Evolutionary conservation across 2,113 vertebrate species (phyloP).

Genomic region (Carlito syrichta): DNA sequence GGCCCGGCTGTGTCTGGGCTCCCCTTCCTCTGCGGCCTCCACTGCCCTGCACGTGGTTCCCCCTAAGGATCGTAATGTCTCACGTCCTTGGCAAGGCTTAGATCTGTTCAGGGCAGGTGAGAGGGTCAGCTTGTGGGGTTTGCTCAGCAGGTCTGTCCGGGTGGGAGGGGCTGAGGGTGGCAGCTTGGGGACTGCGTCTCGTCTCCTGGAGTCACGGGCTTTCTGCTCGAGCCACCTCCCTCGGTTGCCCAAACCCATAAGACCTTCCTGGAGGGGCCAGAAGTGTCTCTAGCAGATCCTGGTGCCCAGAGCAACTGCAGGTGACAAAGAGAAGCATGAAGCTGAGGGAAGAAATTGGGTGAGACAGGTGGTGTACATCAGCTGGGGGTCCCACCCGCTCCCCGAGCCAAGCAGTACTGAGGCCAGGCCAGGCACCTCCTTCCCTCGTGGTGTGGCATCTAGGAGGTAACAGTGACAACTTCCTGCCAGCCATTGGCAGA

Average conservation of each 20-base stretch:
- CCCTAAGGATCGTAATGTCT: not conserved
- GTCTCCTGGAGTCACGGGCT: not conserved
- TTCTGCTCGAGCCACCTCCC: not conserved
- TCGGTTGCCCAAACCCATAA: not conserved
- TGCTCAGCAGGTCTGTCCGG: not conserved
- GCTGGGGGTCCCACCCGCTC: not conserved
- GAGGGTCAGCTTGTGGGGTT: too few relatives aligned
- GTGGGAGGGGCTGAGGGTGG: not conserved
- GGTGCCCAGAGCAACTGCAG: accelerated
- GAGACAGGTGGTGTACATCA: not conserved
- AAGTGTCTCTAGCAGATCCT: not conserved
- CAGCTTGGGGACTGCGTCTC: accelerated
- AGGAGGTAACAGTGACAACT: not conserved
- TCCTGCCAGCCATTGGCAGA: not conserved
- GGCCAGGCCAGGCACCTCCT: not conserved
- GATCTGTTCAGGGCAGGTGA: not conserved
- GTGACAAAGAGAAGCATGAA: too few relatives aligned
- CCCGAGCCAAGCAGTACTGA: too few relatives aligned
- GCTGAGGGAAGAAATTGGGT: accelerated
- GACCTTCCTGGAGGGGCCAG: not conserved
- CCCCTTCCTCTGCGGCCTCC: not conserved
- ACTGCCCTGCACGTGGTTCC: not conserved
- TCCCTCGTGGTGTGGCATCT: not conserved
- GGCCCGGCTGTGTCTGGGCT: not conserved
- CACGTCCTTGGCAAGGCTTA: accelerated